Conservation (phyloP, 2,797 vertebrate species). For the Mus spretus region DNA sequence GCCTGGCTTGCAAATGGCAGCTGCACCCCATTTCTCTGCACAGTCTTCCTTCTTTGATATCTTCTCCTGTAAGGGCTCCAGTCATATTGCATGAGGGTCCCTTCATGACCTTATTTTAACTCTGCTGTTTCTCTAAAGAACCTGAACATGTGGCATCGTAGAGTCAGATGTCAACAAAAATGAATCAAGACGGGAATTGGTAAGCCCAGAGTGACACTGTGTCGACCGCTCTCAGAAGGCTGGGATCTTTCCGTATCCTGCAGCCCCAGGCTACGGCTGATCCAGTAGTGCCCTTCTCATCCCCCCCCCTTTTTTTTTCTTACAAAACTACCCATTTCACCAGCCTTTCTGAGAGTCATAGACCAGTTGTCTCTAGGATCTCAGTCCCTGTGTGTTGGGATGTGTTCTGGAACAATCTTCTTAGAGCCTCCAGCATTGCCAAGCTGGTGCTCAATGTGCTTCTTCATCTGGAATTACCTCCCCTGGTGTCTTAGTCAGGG, state of each 20-base stretch:
- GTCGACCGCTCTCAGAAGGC: background rate
- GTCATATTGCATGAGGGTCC: background rate
- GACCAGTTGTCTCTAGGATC: background rate
- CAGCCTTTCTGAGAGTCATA: background rate
- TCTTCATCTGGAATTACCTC: background rate
- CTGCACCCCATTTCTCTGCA: background rate
- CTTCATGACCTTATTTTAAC: background rate
- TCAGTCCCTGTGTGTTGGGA: background rate
- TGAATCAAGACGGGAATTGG: background rate
- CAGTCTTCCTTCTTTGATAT: background rate
- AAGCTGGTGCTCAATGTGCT: background rate
- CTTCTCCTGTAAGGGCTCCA: background rate
- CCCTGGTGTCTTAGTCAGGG: too few species aligned
- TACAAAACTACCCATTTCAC: background rate
- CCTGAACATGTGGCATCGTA: background rate
- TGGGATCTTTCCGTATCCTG: background rate
- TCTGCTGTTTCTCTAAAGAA: background rate
- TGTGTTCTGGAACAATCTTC: constrained; percentile 6
- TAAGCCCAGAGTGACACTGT: background rate
- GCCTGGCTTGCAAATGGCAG: background rate
- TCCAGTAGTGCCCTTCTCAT: background rate
- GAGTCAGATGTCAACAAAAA: background rate
- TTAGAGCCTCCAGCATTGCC: background rate
- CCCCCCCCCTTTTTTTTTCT: constrained; percentile 11
- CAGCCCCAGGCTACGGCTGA: background rate